Conservation (phyloP, 2,113 vertebrate species). For the Pandion haliaetus region DNA sequence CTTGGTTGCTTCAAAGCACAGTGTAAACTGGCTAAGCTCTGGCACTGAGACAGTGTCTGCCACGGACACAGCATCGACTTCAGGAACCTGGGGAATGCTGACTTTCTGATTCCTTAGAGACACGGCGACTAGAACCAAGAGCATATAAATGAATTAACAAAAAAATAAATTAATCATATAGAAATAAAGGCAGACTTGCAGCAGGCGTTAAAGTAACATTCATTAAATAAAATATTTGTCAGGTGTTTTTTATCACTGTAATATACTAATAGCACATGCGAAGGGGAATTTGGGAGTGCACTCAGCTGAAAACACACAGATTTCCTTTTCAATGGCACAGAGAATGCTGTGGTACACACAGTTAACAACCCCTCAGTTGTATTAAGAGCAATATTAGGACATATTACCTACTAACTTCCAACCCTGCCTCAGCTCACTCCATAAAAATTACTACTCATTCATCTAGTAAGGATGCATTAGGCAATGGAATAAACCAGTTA, state of each 20-base stretch:
- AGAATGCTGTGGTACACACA: not conserved
- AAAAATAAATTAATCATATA: not conserved
- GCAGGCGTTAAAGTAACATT: not conserved
- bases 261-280: not conserved
- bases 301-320: not conserved
- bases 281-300: not conserved
- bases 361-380: not conserved
- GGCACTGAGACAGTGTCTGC: slow-evolving; percentile 76
- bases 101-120: slow-evolving; percentile 95
- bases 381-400: not conserved
- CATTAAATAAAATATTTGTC: not conserved
- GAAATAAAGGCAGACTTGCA: not conserved
- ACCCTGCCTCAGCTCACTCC: not conserved
- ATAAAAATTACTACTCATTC: not conserved
- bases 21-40: slow-evolving; percentile 80
- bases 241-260: not conserved
- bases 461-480: not conserved
- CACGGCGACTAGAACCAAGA: slow-evolving; percentile 83
- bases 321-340: not conserved
- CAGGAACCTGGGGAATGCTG: slow-evolving; percentile 59
- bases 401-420: not conserved
- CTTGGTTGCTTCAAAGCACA: slow-evolving; percentile 88
- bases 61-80: slow-evolving; percentile 63
- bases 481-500: not conserved
- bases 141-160: not conserved